Evolutionary conservation across 2,888 invertebrate species (phyloP).

Genomic region (Himalopsyche anomala): DNA sequence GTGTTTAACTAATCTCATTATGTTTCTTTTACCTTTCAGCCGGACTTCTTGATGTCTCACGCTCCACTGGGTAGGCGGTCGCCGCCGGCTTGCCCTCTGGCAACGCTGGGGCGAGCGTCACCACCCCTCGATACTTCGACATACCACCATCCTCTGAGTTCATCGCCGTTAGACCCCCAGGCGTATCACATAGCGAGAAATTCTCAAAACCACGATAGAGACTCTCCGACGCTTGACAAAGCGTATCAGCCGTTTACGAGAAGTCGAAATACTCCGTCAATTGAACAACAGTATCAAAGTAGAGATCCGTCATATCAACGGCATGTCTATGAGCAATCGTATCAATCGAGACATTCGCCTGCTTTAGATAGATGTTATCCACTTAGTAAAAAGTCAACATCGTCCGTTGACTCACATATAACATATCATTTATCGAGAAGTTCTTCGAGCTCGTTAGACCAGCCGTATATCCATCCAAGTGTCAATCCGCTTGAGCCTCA

Average conservation of each 20-base stretch:
- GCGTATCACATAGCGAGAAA: slow-evolving; percentile 73
- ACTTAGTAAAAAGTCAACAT: slow-evolving; percentile 67
- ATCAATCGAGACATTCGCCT: slow-evolving; percentile 59
- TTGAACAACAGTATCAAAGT: slow-evolving; percentile 59
- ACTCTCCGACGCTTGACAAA: slow-evolving; percentile 56
- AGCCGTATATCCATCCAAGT: slow-evolving; percentile 65
- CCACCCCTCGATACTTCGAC: slow-evolving; percentile 68
- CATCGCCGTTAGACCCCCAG: slow-evolving; percentile 73
- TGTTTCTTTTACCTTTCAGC: slow-evolving; percentile 51
- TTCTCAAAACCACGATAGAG: slow-evolving; percentile 67
- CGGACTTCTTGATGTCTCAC: slow-evolving; percentile 57
- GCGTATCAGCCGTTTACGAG: slow-evolving; percentile 67
- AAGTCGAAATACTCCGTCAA: slow-evolving; percentile 60
- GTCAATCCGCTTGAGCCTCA: slow-evolving; percentile 63
- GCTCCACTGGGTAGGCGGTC: slow-evolving; percentile 68
- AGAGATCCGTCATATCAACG: slow-evolving; percentile 62
- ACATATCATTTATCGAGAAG: slow-evolving; percentile 68
- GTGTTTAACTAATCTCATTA: neutral
- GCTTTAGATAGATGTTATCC: slow-evolving; percentile 64
- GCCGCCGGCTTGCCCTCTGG: slow-evolving; percentile 78
- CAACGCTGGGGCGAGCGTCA: slow-evolving; percentile 77
- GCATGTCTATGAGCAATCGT: slow-evolving; percentile 56
- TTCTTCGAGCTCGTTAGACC: slow-evolving; percentile 69
- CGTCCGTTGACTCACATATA: slow-evolving; percentile 67
- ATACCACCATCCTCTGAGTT: slow-evolving; percentile 68